Base-by-base conservation (phyloP, 2,797 vertebrate genomes). In the Nyctalus aviator region DNA sequence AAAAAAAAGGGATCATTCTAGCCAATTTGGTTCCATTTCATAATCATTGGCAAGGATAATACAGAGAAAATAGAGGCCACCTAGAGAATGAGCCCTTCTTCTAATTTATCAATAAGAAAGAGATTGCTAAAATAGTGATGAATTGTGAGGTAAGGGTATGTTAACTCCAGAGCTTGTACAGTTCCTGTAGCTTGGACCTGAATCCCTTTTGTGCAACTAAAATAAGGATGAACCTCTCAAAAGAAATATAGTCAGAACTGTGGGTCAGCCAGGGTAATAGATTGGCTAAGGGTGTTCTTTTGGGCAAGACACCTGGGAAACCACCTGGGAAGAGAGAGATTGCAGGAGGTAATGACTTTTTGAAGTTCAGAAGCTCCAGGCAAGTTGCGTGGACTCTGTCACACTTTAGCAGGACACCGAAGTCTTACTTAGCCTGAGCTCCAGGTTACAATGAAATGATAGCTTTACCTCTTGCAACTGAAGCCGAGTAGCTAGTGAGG, bases 101-200 rank as follows among this genome's bases (percentile, higher is more conserved):
- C 35, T 71, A 17, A 81, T 69, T 78, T 87, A 81, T 48, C 32
- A 77, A 12, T 92, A 69, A 86, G 48, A 35, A 68, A 48, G 41
- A 93, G 35, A 84, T 90, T 81, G 71, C 62, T 71, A 77, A 92
- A 88, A 79, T 88, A 35, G 25, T 30, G 25, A 72, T 86, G n/a
- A 86, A 57, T 91, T 87, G 86, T 93, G 72, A 88, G 44, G 68
- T 84, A 87, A 94, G 55, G 55, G 35, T 93, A 41, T 84, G 55
- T 93, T 92, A 83, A 92, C 48, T 64, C 55, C 82, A 88, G 48
- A 50, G 41, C 20, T 83, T 35, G 72, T 32, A n/a, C 20, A 92
- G 12, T 91, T 72, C 25, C 37, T 89, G 13, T 7, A 77, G 30
- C 5, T 69, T 88, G 71, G 62, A 79, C 62, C 32, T 50, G 71